Evolutionary conservation across 2,888 invertebrate species (phyloP).

Genomic region (Drosophila falleni): DNA sequence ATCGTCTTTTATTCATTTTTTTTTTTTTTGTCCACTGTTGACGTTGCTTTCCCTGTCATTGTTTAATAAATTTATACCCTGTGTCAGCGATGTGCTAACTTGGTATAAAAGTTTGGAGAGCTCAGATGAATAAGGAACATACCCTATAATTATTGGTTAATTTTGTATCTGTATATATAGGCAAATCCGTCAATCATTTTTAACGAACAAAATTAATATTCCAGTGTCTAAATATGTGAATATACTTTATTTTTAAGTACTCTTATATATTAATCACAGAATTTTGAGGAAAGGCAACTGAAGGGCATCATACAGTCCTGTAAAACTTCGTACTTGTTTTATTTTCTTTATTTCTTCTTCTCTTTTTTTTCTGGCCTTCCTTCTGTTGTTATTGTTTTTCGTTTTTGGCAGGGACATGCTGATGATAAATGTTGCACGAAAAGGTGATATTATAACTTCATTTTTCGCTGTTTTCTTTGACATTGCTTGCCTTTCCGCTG

Average conservation of each 20-base stretch:
- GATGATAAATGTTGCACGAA: slow-evolving; percentile 55
- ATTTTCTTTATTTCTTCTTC: slow-evolving; percentile 13
- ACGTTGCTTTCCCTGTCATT: slow-evolving; percentile 27
- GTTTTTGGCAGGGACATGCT: slow-evolving; percentile 21
- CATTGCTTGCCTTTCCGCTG: slow-evolving; percentile 12
- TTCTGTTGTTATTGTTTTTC: slow-evolving; percentile 4
- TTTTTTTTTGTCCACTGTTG: slow-evolving; percentile 41
- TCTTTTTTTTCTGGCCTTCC: slow-evolving; percentile 4
- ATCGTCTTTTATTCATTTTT: slow-evolving; percentile 65
- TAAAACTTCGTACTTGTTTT: background rate
- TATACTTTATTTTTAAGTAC: too few species aligned
- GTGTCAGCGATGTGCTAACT: background rate
- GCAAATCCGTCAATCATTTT: too few species aligned
- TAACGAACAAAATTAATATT: too few species aligned
- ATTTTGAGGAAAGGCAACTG: background rate
- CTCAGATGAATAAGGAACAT: too few species aligned
- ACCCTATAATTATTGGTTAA: too few species aligned
- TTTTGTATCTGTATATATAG: too few species aligned
- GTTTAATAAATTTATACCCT: slow-evolving; percentile 15
- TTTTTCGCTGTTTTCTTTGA: slow-evolving; percentile 10
- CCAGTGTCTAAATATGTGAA: too few species aligned
- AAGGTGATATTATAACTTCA: slow-evolving; percentile 45
- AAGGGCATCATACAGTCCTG: background rate
- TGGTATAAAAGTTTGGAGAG: too few species aligned
- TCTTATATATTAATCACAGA: too few species aligned